phyloP scores from a whole-genome alignment of 2,797 vertebrate species.

The Lepilemur ruficaudatus region DNA sequence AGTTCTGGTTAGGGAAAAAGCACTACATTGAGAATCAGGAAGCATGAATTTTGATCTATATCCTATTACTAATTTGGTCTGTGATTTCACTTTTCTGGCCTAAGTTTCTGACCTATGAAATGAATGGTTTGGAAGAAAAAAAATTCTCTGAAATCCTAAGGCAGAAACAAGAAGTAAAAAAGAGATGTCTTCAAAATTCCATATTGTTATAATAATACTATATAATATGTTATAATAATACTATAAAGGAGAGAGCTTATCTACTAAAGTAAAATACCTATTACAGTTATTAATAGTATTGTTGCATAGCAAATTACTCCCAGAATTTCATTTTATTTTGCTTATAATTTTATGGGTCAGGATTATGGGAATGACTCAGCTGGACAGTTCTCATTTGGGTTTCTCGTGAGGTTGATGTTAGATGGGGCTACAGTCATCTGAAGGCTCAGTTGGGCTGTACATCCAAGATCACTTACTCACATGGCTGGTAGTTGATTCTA shows the following conservation, averaged over 20 bases:
- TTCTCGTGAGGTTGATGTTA: background rate
- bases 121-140: background rate
- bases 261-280: background rate
- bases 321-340: background rate
- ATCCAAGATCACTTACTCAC: background rate
- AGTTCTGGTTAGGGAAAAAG: background rate
- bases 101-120: slow-evolving; percentile 25
- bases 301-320: background rate
- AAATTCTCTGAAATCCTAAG: slow-evolving; percentile 8
- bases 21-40: background rate
- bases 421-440: background rate
- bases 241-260: background rate
- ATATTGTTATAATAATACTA: background rate
- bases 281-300: background rate
- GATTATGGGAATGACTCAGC: background rate
- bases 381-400: background rate
- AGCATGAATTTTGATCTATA: background rate
- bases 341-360: background rate
- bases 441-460: background rate
- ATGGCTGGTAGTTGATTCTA: background rate
- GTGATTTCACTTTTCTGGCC: slow-evolving; percentile 10
- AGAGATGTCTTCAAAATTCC: background rate
- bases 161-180: background rate
- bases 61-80: background rate
- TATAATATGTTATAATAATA: background rate